phyloP scores from a whole-genome alignment of 2,113 vertebrate species.

The Noctilio leporinus region DNA sequence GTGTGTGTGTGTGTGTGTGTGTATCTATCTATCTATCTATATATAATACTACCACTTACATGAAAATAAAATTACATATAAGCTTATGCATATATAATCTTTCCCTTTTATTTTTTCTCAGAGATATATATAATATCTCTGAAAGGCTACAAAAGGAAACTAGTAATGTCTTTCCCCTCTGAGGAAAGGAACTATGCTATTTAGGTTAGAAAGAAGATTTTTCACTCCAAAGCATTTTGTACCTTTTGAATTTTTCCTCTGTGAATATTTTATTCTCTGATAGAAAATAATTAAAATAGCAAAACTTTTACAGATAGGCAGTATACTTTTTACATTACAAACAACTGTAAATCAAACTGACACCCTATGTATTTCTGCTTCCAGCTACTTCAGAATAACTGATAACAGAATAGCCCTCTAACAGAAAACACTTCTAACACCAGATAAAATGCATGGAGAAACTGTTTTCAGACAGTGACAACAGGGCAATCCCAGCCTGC shows the following conservation, averaged over 20 bases:
- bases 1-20: too few relatives aligned
- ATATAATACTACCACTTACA: background rate
- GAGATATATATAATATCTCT: background rate
- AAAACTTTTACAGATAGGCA: background rate
- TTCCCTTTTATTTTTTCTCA: background rate
- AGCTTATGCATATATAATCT: background rate
- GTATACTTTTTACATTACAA: background rate
- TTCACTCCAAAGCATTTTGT: background rate
- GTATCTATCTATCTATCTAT: too few relatives aligned
- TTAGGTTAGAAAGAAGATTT: background rate
- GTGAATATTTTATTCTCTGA: background rate
- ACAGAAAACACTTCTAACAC: slow-evolving; percentile 24
- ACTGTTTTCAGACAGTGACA: background rate
- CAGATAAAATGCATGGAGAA: background rate
- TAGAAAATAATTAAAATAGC: slow-evolving; percentile 21
- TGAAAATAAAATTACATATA: background rate
- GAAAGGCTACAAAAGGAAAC: background rate
- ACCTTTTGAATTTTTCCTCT: slow-evolving; percentile 10
- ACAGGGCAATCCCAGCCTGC: background rate
- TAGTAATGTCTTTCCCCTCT: background rate
- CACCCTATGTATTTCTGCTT: background rate
- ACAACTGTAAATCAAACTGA: background rate
- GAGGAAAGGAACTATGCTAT: background rate
- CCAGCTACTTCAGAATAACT: background rate
- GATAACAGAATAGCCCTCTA: background rate